Percentiles rank a stretch among this genome's conserved stretches.
Conservation (phyloP, 2,113 vertebrate species). For the Etia nguti region DNA sequence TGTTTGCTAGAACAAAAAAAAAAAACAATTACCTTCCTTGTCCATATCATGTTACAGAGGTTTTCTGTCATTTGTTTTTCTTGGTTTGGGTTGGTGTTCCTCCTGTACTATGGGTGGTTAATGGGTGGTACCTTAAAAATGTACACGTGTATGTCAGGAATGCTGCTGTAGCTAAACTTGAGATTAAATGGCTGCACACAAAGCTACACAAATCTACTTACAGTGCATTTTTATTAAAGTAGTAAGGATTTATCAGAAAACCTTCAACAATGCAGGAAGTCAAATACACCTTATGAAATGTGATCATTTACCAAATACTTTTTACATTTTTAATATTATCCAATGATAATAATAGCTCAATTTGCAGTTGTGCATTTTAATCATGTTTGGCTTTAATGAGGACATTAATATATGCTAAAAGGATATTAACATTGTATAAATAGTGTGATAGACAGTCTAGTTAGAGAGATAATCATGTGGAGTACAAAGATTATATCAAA, state of each 20-base stretch:
- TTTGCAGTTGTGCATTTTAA: not conserved
- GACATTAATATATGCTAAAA: not conserved
- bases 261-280: not conserved
- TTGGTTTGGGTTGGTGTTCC: not conserved
- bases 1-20: not conserved
- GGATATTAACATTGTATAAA: not conserved
- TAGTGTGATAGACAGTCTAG: not conserved
- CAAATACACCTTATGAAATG: not conserved
- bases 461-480: not conserved
- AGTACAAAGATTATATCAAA: not conserved
- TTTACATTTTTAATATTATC: not conserved
- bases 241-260: not conserved
- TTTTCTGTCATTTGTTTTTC: not conserved
- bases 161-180: not conserved
- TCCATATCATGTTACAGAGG: constrained; percentile 1
- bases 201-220: not conserved
- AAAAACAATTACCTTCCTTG: constrained; percentile 41
- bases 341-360: not conserved
- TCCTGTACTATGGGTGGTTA: not conserved
- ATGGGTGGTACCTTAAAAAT: not conserved
- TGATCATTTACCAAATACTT: not conserved
- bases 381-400: not conserved
- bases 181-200: not conserved
- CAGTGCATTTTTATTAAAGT: not conserved
- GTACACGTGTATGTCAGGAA: not conserved